phyloP scores from a whole-genome alignment of 2,797 vertebrate species.

The Pogonophryne albipinna region DNA sequence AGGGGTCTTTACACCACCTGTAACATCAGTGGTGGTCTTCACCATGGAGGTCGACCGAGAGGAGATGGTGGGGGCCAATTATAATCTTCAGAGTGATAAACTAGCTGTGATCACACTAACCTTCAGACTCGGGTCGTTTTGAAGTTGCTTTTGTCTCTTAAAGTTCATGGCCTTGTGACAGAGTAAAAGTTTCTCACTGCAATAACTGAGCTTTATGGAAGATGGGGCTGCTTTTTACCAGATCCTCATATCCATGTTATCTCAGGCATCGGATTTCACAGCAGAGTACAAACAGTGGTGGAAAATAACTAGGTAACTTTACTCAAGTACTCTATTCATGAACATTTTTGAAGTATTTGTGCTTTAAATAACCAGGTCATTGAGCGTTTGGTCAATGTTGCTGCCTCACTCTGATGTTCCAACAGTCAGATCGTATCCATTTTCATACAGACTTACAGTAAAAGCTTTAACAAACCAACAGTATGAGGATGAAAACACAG shows the following conservation, averaged over 20 bases:
- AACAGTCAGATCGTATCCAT: too few species aligned
- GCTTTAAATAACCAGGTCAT: too few species aligned
- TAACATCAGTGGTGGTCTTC: conserved; percentile 70
- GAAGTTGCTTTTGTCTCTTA: conserved; percentile 20
- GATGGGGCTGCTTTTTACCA: conserved; percentile 33
- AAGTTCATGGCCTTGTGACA: conserved; percentile 53
- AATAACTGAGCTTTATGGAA: conserved; percentile 35
- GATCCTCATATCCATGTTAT: conserved; percentile 26
- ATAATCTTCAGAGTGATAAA: conserved; percentile 29
- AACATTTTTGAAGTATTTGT: too few species aligned
- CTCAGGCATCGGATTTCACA: conserved; percentile 26
- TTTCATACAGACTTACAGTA: too few species aligned
- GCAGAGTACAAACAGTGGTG: conserved; percentile 8
- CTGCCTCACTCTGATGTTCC: too few species aligned
- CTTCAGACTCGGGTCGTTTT: conserved; percentile 27
- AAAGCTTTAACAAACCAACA: too few species aligned
- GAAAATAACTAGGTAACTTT: too few species aligned
- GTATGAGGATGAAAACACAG: too few species aligned
- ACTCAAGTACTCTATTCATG: too few species aligned
- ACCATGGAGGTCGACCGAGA: conserved; percentile 57
- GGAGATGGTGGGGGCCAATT: conserved; percentile 27
- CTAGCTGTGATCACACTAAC: conserved; percentile 18
- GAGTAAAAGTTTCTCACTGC: conserved; percentile 29
- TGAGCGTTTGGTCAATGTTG: too few species aligned
- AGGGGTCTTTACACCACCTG: conserved; percentile 61